These are phyloP conservation scores for Hirudo medicinalis DNA, from an alignment of 1,140 invertebrate genomes.

Conservation along the genomic window DNA sequence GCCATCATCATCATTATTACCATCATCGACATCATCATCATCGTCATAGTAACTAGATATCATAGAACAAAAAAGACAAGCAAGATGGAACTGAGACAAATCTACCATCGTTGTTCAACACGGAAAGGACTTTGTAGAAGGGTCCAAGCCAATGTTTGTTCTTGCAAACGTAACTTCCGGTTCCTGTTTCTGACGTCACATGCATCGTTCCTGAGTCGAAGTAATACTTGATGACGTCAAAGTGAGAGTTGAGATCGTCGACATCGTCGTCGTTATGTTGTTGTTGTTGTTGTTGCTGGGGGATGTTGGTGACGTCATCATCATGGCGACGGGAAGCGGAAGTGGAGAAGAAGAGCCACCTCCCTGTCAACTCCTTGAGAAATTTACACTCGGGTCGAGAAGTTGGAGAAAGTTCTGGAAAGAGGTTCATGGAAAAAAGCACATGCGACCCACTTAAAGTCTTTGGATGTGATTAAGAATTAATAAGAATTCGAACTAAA, in stretches of 20 bases:
- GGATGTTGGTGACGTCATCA: not conserved
- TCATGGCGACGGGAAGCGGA: not conserved
- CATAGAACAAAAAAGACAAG: no score
- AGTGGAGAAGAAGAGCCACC: conserved; percentile 2
- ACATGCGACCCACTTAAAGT: not conserved
- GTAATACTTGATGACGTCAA: no score
- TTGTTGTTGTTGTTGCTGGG: not conserved
- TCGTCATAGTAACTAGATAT: conserved; percentile 3
- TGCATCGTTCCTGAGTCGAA: not conserved
- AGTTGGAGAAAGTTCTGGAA: conserved; percentile 9
- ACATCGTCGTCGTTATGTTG: not conserved
- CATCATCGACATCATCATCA: conserved; percentile 2
- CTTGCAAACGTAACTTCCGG: conserved; percentile 22
- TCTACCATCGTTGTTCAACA: conserved; percentile 22
- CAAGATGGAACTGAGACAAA: not conserved
- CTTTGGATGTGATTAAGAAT: no score
- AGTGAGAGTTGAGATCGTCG: no score
- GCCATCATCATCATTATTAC: not conserved
- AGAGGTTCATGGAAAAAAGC: not conserved
- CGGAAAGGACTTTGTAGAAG: conserved; percentile 22
- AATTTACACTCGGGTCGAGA: conserved; percentile 3
- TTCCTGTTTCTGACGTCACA: conserved; percentile 9
- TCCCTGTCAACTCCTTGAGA: not conserved
- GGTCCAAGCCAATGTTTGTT: conserved; percentile 22
- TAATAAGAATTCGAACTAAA: no score